These are phyloP conservation scores for Montipora capitata DNA, from an alignment of 92 coral and sea anemone species.

Conservation along the genomic window DNA sequence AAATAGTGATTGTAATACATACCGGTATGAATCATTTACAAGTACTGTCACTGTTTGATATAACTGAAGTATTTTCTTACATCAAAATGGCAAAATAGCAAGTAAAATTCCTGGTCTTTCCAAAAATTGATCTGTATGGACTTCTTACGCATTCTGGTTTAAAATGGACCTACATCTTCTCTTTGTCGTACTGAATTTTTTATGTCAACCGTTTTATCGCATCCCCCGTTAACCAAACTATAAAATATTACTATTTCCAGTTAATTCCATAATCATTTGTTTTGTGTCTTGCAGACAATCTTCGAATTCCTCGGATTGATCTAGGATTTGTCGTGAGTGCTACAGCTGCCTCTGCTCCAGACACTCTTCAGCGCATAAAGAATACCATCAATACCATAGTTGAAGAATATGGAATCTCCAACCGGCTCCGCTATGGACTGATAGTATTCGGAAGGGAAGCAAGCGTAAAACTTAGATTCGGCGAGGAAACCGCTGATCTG, in stretches of 20 bases:
- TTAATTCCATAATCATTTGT: not conserved
- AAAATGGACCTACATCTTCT: too few relatives aligned
- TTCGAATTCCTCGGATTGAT: constrained; percentile 62
- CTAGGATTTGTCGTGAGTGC: constrained; percentile 78
- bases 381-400: constrained; percentile 72
- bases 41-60: too few relatives aligned
- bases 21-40: too few relatives aligned
- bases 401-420: constrained; percentile 74
- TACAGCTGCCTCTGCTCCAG: constrained; percentile 64
- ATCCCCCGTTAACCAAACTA: too few relatives aligned
- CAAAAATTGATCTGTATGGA: too few relatives aligned
- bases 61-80: too few relatives aligned
- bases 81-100: too few relatives aligned
- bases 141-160: too few relatives aligned
- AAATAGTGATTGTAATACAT: too few relatives aligned
- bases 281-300: constrained; percentile 11
- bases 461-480: constrained; percentile 55
- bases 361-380: constrained; percentile 83
- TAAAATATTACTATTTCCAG: not conserved
- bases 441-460: constrained; percentile 82
- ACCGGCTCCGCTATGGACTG: constrained; percentile 78
- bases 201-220: too few relatives aligned
- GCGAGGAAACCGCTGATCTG: constrained; percentile 35
- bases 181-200: too few relatives aligned
- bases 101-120: too few relatives aligned